phyloP scores from a whole-genome alignment of 2,113 vertebrate species.

The Tyrannus savana region DNA sequence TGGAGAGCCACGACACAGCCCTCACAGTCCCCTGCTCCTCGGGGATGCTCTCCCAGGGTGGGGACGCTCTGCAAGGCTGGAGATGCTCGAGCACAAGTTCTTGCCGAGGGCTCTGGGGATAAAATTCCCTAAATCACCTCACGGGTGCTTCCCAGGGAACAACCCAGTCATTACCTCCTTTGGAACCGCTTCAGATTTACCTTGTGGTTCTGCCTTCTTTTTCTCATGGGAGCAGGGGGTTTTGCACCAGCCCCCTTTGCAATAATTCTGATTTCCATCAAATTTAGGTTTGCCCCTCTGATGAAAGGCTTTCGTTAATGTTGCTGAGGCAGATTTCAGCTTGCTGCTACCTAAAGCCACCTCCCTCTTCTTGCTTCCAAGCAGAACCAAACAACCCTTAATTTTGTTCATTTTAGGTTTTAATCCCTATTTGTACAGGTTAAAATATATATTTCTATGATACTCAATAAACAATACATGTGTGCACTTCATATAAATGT shows the following conservation, averaged over 20 bases:
- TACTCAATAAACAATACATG: too few relatives aligned
- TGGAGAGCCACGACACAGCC: background rate
- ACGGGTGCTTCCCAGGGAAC: background rate
- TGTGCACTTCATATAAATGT: background rate
- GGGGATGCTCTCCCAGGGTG: background rate
- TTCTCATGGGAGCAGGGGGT: rapidly evolving
- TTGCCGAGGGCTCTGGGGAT: rapidly evolving
- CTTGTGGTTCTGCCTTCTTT: background rate
- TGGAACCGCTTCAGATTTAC: background rate
- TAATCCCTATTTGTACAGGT: background rate
- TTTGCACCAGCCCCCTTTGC: too few relatives aligned
- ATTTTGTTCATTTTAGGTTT: background rate
- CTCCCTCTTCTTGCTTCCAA: background rate
- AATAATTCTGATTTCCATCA: background rate
- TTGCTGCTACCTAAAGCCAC: background rate
- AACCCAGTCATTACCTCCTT: rapidly evolving
- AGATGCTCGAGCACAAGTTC: background rate
- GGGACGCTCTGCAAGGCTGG: rapidly evolving
- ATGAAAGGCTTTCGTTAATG: background rate
- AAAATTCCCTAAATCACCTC: background rate
- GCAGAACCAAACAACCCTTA: background rate
- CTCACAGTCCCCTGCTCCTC: background rate
- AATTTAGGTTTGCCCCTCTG: background rate
- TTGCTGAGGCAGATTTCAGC: background rate
- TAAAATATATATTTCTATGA: background rate